Evolutionary conservation across 2,888 invertebrate genomes (phyloP).

Genomic region (Synanthedon vespiformis): DNA sequence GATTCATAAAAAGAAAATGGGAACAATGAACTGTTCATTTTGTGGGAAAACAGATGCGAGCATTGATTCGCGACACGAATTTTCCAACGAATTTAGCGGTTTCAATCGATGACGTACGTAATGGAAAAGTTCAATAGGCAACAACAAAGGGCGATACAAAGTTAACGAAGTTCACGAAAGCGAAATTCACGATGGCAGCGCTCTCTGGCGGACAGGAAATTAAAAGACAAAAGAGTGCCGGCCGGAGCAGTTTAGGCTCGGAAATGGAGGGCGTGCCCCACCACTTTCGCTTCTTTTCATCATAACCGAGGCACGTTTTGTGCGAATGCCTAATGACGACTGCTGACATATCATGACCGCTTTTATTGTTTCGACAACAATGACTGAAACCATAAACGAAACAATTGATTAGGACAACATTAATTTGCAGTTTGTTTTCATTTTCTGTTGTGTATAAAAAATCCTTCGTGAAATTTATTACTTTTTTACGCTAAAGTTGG

Average conservation of each 20-base stretch:
- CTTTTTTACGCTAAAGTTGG: too few species aligned
- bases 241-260: constrained; percentile 55
- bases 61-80: constrained; percentile 40
- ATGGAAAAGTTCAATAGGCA: constrained; percentile 67
- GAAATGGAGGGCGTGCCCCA: constrained; percentile 53
- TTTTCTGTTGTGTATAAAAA: neutral
- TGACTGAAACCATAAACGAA: neutral
- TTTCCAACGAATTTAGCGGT: constrained; percentile 60
- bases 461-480: too few species aligned
- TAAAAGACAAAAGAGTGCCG: constrained; percentile 68
- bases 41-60: constrained; percentile 18
- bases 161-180: constrained; percentile 66
- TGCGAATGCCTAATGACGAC: constrained; percentile 24
- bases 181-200: constrained; percentile 57
- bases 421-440: neutral
- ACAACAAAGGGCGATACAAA: constrained; percentile 65
- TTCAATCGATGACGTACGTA: constrained; percentile 59
- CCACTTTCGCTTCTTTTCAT: constrained; percentile 29
- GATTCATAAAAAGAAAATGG: constrained; percentile 44
- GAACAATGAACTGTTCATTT: constrained; percentile 38
- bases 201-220: constrained; percentile 63
- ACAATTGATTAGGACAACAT: neutral
- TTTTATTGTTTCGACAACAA: constrained; percentile 6
- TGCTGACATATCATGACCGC: constrained; percentile 11
- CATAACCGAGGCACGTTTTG: constrained; percentile 33